Evolutionary conservation across 2,797 vertebrate species (phyloP), one percentile per base, ranked within the genome.

Genomic region (Novumbra hubbsi): DNA sequence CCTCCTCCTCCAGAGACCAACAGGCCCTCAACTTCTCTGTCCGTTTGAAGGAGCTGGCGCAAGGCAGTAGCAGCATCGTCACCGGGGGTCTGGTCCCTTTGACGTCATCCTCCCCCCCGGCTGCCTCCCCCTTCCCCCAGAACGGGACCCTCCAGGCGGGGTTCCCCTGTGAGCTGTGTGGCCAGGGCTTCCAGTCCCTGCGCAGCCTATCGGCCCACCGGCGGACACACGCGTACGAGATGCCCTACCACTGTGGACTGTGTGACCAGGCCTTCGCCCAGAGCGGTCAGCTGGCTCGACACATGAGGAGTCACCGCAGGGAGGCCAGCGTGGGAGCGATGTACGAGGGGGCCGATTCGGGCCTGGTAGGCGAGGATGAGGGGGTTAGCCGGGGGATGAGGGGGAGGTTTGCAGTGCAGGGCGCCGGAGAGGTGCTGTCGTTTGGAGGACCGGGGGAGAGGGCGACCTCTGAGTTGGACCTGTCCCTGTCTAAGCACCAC

Each of bases 121-220:
- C 86, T 2, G 91, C 90, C 5, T 91, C 90, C 1, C 85, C 90
- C 19, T 94, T 93, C 71, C 91, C 92, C 75, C 92, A 87, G 48
- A 80, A 84, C 0, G 69, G 76, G 0, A 0, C 81, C 72, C 73
- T 74, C 49, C 80, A 84, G 73, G 19, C 68, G 0, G 84, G 89
- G 62, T 90, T 90, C 72, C 90, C 90, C 78, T 96, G 95, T 14
- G 85, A 89, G 5, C 77, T 92, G 28, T 96, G 95, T 32, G 80
- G 89, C 70, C 94, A 95, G 88, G 90, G 78, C 83, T 96, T 96
- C 76, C 93, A 81, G 75, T 96, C 95, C 12, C 77, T 90, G 74
- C 94, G 91, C 4, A 94, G 94, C 72, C 89, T 95, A 50, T 94
- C 95, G 0, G 88, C 94, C 66, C 95, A 96, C 81, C 93, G 94